Evolutionary conservation across 1,140 invertebrate genomes (phyloP).

Genomic region (Zaprionus davidi): DNA sequence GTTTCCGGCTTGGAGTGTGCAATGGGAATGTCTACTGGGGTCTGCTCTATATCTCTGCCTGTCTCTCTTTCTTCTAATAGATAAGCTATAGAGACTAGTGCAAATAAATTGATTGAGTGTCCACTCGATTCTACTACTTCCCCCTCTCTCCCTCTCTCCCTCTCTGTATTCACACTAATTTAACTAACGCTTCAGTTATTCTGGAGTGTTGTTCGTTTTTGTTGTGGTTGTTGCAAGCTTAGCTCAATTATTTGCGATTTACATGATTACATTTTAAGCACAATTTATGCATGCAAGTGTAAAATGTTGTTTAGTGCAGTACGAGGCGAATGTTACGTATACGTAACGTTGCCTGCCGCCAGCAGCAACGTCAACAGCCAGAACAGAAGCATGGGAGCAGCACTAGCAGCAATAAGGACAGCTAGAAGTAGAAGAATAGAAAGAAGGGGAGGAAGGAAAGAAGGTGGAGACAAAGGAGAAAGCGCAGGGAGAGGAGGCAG

Average conservation of each 20-base stretch:
- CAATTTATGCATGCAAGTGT: conserved; percentile 68
- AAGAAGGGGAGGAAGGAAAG: no score
- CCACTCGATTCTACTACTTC: conserved; percentile 11
- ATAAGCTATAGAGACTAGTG: not conserved
- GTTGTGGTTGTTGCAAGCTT: conserved; percentile 26
- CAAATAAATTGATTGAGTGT: conserved; percentile 37
- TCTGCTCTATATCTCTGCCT: not conserved
- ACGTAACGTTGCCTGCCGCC: conserved; percentile 23
- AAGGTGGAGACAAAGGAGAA: not conserved
- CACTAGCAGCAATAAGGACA: conserved; percentile 5
- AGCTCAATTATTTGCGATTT: conserved; percentile 75
- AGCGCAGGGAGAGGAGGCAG: not conserved
- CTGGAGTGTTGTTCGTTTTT: conserved; percentile 18
- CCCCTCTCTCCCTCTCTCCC: not conserved
- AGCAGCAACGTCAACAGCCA: conserved; percentile 13
- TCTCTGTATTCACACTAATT: conserved; percentile 13
- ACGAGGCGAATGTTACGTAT: conserved; percentile 22
- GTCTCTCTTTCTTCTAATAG: not conserved
- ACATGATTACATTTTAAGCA: conserved; percentile 73
- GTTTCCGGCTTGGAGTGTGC: no score
- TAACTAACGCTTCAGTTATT: conserved; percentile 34
- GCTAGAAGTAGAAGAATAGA: not conserved
- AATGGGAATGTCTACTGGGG: no score
- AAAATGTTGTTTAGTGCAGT: conserved; percentile 52
- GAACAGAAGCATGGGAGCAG: no score